Conservation (phyloP, 2,113 vertebrate species). For the Galeopterus variegatus region DNA sequence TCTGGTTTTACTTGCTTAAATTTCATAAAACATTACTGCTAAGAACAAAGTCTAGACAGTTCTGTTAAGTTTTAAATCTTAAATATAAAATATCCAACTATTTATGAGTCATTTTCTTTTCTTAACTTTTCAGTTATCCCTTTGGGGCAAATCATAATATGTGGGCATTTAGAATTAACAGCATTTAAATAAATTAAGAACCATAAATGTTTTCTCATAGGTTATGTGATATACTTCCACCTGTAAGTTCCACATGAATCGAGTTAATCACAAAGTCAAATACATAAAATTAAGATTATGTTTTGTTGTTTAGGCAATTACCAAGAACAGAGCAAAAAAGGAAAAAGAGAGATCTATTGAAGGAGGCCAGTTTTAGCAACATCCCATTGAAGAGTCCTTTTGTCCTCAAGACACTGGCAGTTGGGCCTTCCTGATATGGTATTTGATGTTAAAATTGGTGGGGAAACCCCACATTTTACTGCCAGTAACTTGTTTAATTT, state of each 20-base stretch:
- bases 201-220: conserved; percentile 39
- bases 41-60: conserved; percentile 23
- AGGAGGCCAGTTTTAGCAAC: conserved; percentile 9
- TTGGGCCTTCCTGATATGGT: conserved; percentile 53
- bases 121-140: conserved; percentile 67
- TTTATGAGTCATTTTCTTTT: conserved; percentile 51
- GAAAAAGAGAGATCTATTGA: neutral
- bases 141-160: conserved; percentile 50
- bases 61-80: conserved; percentile 40
- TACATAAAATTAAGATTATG: neutral
- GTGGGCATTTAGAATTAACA: conserved; percentile 47
- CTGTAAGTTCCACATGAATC: conserved; percentile 36
- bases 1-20: conserved; percentile 49
- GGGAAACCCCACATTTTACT: conserved; percentile 67
- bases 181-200: conserved; percentile 61
- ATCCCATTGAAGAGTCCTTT: neutral
- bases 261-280: conserved; percentile 78
- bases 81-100: conserved; percentile 57
- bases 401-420: conserved; percentile 29
- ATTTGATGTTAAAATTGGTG: conserved; percentile 58
- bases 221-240: neutral
- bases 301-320: conserved; percentile 45
- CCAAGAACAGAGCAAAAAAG: conserved; percentile 33
- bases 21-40: neutral
- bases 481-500: conserved; percentile 72